Percentiles rank a stretch among this genome's conserved stretches.
phyloP scores from a whole-genome alignment of 2,888 invertebrate genomes.

The Ephialtes manifestator region DNA sequence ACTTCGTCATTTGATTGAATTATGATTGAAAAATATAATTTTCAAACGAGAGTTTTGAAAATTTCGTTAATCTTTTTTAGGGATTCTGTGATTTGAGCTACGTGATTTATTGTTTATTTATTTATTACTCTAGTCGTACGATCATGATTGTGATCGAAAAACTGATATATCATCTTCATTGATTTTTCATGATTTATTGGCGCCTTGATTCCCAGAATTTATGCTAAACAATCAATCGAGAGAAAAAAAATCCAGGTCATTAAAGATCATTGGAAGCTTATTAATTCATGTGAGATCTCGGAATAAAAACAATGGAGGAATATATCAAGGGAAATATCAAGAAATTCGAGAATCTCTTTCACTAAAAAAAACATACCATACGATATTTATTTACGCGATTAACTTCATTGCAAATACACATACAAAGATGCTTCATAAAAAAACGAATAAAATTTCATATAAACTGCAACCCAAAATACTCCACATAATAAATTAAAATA shows the following conservation, averaged over 20 bases:
- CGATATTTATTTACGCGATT: background rate
- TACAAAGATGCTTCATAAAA: background rate
- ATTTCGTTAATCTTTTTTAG: too few species aligned
- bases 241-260: constrained; percentile 31
- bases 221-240: too few species aligned
- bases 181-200: background rate
- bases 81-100: too few species aligned
- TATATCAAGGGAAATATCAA: background rate
- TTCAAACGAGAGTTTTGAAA: too few species aligned
- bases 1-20: too few species aligned
- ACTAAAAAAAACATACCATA: too few species aligned
- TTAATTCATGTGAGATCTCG: constrained; percentile 23
- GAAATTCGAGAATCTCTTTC: constrained; percentile 1
- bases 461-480: too few species aligned
- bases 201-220: background rate
- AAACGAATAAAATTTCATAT: too few species aligned
- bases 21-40: too few species aligned
- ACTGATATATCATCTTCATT: background rate
- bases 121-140: background rate
- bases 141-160: background rate
- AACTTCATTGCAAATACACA: constrained; percentile 3
- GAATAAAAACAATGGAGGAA: constrained; percentile 49
- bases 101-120: too few species aligned
- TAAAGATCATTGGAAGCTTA: constrained; percentile 4
- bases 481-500: too few species aligned